Base-by-base conservation (phyloP, 2,113 vertebrate genomes). In the Trogon surrucura region DNA sequence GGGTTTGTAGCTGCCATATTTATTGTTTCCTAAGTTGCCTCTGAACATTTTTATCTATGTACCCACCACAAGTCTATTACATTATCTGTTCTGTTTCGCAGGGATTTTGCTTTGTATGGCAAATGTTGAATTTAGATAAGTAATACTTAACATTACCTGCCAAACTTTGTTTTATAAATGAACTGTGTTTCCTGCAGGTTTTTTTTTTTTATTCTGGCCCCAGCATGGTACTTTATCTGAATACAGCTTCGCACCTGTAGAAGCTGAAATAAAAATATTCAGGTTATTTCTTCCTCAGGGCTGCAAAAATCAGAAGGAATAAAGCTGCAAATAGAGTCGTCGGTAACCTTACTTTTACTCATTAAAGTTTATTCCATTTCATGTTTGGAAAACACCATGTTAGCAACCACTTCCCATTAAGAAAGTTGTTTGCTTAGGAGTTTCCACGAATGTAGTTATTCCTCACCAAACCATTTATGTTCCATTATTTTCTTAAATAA, bases 1-100 rank as follows among this genome's bases (percentile, higher is more conserved):
- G 85, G 58, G 44, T 92, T 92, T 97, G 64, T 80, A 94, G 83
- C 80, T 96, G 85, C 85, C 44, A 41, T 81, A 57, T 67, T 85
- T 53, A 80, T 53, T 79, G 77, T 91, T 92, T 65, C 25, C 41
- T 61, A 36, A 84, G 44, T 90, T 83, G 45, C 60, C 72, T 92
- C 89, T 2, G 4, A 79, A 53, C 61, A 74, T 78, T 94, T 88
- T 71, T 85, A 3, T 91, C 93, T 88, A 73, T 75, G 41, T 74
- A 41, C 23, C 11, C 44, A 57, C 44, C 21, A 26, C 29, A 71
- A 38, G 78, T 83, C 53, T 80, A 12, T 48, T 85, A 27, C 25
- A 18, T 45, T 95, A 0, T 48, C 77, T 79, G 9, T 61, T 86
- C 48, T 61, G 41, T 13, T 81, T 91, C 11, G 4, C 15, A 21